Base-by-base conservation (phyloP, 1,140 invertebrate genomes). In the Nixonia krombeini region DNA sequence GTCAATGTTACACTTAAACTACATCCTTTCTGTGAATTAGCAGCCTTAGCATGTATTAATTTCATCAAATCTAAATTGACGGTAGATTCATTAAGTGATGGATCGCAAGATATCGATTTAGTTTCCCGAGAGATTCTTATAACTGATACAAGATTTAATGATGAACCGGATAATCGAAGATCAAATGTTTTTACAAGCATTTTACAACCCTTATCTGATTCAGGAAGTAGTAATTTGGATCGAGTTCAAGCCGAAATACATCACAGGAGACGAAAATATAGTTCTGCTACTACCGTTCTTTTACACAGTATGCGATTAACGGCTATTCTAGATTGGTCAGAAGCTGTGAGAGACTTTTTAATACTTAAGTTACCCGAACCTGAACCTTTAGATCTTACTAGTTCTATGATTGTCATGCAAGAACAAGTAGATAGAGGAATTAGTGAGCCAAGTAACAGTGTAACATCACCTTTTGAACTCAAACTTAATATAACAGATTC, bases 271-370 rank as follows among this genome's bases (percentile, higher is more conserved):
- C 85, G 91, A 7, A 83, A 81, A 0, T 91, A 92, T 58, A 87
- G 89, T n/a, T 89, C 90, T 0, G 91, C 93, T 56, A 96, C 96
- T 50, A 98, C 96, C 0, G 91, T 99, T 47, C 84, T 99, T 12
- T 85, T 99, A 1, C 97, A 98, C 79, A 97, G 97, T 77, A 97
- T 99, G 94, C 87, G 96, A 40, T 82, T 99, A 3, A 96, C 98
- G 88, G 92, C 94, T 0, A 92, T 98, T 38, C 86, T 98, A 68
- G 96, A 98, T 81, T 99, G 96, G 94, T 92, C 97, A 89, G 90
- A 96, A 76, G 89, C 91, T 7, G 88, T 95, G 0, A 89, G 90
- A 68, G 90, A 95, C 68, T 99, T 97, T 81, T 86, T 99, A 0
- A 72, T 88, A 4, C 35, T 85, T 0, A 82, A 86, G 38, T 74